Percentiles rank a stretch among this genome's conserved stretches.
Evolutionary conservation across 1,140 invertebrate species (phyloP).

Genomic region (Euschistus heros): DNA sequence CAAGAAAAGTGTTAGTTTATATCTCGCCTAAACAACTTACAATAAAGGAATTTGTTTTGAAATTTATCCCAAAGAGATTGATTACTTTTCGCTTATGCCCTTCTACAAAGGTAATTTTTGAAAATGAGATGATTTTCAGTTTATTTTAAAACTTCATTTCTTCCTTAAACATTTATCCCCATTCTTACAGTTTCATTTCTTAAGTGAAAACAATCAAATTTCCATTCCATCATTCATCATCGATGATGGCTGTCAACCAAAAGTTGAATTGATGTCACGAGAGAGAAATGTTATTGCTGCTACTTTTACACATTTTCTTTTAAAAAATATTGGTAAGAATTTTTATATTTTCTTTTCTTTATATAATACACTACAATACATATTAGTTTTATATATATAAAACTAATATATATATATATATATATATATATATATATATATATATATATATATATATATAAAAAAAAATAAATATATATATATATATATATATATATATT

Average conservation of each 20-base stretch:
- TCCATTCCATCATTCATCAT: conserved; percentile 54
- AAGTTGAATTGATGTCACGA: conserved; percentile 66
- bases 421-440: too few species aligned
- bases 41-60: conserved; percentile 83
- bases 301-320: conserved; percentile 79
- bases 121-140: neutral
- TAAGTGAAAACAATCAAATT: conserved; percentile 37
- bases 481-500: neutral
- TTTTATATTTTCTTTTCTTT: neutral
- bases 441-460: too few species aligned
- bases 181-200: conserved; percentile 47
- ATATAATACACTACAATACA: too few species aligned
- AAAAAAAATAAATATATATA: neutral
- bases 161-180: conserved; percentile 22
- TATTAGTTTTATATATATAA: too few species aligned
- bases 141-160: neutral
- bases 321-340: conserved; percentile 75
- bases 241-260: conserved; percentile 82
- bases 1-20: conserved; percentile 79
- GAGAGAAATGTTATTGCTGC: conserved; percentile 85
- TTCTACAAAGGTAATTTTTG: conserved; percentile 62
- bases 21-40: conserved; percentile 80
- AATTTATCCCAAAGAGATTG: conserved; percentile 82
- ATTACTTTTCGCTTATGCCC: conserved; percentile 88
- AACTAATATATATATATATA: too few species aligned